A percentile compares a stretch with the other conserved stretches of the same genome.
Evolutionary conservation across 2,797 vertebrate species (phyloP).

Genomic region (Hylomyscus alleni): DNA sequence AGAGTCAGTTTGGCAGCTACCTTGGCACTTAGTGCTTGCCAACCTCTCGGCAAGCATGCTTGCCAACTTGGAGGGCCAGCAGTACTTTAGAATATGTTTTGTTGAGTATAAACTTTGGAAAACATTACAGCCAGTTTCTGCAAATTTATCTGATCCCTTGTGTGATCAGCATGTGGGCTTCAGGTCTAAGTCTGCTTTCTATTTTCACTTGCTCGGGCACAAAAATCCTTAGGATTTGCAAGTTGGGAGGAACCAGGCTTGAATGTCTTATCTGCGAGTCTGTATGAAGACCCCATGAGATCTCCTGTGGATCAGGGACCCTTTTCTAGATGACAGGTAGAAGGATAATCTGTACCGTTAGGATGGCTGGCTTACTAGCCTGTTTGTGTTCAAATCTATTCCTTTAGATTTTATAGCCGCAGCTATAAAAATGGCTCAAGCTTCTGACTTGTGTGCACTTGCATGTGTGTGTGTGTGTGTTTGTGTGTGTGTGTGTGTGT

Average conservation of each 20-base stretch:
- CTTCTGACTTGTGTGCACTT: too few relatives aligned
- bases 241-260: neutral
- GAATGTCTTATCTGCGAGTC: neutral
- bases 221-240: slow-evolving; percentile 51
- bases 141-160: slow-evolving; percentile 36
- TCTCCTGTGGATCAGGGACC: neutral
- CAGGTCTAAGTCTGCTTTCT: slow-evolving; percentile 59
- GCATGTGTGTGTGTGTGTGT: neutral
- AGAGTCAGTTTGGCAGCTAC: neutral
- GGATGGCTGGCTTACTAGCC: neutral
- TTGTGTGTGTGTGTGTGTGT: neutral
- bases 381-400: slow-evolving; percentile 19
- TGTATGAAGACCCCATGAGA: neutral
- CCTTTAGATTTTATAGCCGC: slow-evolving; percentile 27
- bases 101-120: slow-evolving; percentile 53
- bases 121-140: slow-evolving; percentile 49
- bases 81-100: slow-evolving; percentile 55
- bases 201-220: neutral
- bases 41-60: neutral
- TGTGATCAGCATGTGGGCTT: slow-evolving; percentile 16
- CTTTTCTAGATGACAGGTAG: neutral
- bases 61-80: slow-evolving; percentile 25
- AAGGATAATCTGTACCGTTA: neutral
- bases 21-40: neutral
- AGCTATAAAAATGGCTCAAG: neutral